phyloP scores from a whole-genome alignment of 2,888 invertebrate genomes.

The Atethmia centrago region DNA sequence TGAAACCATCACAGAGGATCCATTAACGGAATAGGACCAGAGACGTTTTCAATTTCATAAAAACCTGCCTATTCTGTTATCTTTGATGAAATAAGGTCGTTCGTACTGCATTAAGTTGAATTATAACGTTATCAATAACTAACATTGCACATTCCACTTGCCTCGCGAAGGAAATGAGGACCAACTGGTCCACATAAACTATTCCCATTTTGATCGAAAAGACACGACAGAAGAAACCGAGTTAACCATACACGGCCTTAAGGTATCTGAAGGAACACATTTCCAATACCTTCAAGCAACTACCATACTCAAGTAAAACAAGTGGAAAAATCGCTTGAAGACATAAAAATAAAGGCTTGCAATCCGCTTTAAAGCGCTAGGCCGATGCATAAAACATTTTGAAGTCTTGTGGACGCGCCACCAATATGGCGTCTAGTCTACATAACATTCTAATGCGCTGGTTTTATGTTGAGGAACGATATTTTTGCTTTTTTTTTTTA shows the following conservation, averaged over 20 bases:
- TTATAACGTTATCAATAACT: not conserved
- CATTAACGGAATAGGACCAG: not conserved
- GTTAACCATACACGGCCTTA: not conserved
- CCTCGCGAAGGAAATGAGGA: too few relatives aligned
- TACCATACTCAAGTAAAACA: slow-evolving; percentile 28
- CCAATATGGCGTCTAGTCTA: slow-evolving; percentile 72
- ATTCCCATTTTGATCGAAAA: not conserved
- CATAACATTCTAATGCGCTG: slow-evolving; percentile 74
- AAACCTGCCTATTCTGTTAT: not conserved
- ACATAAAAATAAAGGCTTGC: slow-evolving; percentile 67
- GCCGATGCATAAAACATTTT: slow-evolving; percentile 78
- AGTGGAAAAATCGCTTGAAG: slow-evolving; percentile 49
- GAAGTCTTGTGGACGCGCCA: slow-evolving; percentile 69
- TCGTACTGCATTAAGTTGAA: too few relatives aligned
- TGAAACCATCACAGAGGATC: not conserved
- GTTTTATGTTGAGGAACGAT: slow-evolving; percentile 54
- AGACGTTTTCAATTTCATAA: not conserved
- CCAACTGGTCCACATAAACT: too few relatives aligned
- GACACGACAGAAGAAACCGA: too few relatives aligned
- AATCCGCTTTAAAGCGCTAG: slow-evolving; percentile 73
- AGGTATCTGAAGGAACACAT: not conserved
- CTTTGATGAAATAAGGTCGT: too few relatives aligned
- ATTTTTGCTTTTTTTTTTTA: slow-evolving; percentile 5
- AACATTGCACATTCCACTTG: not conserved
- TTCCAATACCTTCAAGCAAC: not conserved